Conservation (phyloP, 2,797 vertebrate species). For the Sitta carolinensis region DNA sequence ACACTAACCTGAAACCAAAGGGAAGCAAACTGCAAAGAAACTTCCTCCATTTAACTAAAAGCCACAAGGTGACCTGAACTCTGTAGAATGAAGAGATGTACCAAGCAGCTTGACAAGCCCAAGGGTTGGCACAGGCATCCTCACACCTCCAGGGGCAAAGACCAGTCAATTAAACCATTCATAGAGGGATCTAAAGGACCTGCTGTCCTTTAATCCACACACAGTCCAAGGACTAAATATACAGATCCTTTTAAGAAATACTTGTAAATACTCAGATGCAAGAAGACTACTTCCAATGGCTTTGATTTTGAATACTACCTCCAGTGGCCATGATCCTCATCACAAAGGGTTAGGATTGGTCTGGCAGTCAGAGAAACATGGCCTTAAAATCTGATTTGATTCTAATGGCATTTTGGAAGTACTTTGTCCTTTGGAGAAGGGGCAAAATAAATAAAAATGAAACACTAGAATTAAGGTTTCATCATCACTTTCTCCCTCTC, state of each 20-base stretch:
- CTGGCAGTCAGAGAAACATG: neutral
- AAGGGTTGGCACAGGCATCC: neutral
- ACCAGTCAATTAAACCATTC: neutral
- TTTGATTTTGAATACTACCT: neutral
- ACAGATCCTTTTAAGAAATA: neutral
- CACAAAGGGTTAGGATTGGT: accelerated
- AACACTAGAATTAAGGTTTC: neutral
- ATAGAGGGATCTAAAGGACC: neutral
- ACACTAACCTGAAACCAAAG: neutral
- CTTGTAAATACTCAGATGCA: neutral
- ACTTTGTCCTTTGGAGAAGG: neutral
- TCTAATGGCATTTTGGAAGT: neutral
- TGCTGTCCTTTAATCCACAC: neutral
- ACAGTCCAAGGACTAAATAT: neutral
- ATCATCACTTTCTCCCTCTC: neutral
- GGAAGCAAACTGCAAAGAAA: neutral
- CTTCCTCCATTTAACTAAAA: neutral
- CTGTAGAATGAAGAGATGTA: neutral
- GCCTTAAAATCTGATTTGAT: neutral
- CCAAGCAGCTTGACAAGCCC: neutral
- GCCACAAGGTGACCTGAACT: neutral
- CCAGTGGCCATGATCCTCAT: neutral
- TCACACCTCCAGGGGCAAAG: neutral
- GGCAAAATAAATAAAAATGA: neutral
- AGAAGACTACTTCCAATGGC: neutral